Conservation (phyloP, 2,797 vertebrate species). For the Sarcophilus harrisii region DNA sequence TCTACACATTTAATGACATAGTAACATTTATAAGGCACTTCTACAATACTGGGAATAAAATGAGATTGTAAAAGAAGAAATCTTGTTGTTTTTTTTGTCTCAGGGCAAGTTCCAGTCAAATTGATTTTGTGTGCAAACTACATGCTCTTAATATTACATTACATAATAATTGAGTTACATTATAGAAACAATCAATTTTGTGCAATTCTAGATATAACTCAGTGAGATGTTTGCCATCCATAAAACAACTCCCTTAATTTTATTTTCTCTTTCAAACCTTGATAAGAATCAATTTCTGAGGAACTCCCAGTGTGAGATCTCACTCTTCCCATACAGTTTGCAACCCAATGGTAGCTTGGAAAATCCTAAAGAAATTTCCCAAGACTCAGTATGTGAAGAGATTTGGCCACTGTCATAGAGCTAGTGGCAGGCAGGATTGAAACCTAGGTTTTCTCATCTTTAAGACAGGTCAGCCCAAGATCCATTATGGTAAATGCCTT, state of each 20-base stretch:
- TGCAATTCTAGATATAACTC: not conserved
- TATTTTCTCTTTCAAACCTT: constrained; percentile 46
- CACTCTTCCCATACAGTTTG: not conserved
- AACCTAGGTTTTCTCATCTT: not conserved
- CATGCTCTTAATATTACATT: not conserved
- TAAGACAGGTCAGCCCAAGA: not conserved
- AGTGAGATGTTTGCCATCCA: not conserved
- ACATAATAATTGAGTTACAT: not conserved
- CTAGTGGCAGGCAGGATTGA: not conserved
- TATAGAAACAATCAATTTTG: not conserved
- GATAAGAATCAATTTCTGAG: not conserved
- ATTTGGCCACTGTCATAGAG: not conserved
- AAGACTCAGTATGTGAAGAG: not conserved
- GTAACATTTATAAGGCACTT: not conserved
- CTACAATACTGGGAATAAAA: not conserved
- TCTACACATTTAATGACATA: not conserved
- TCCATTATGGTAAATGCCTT: not conserved
- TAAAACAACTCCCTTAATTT: not conserved
- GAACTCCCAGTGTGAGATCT: not conserved
- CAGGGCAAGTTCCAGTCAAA: not conserved
- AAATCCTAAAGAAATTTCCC: not conserved
- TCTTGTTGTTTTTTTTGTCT: not conserved
- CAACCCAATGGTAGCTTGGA: not conserved
- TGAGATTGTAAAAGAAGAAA: not conserved
- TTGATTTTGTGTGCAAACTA: not conserved